A percentile compares a stretch with the other conserved stretches of the same genome.
Evolutionary conservation across 2,797 vertebrate genomes (phyloP).

Genomic region (Lacerta bilineata): DNA sequence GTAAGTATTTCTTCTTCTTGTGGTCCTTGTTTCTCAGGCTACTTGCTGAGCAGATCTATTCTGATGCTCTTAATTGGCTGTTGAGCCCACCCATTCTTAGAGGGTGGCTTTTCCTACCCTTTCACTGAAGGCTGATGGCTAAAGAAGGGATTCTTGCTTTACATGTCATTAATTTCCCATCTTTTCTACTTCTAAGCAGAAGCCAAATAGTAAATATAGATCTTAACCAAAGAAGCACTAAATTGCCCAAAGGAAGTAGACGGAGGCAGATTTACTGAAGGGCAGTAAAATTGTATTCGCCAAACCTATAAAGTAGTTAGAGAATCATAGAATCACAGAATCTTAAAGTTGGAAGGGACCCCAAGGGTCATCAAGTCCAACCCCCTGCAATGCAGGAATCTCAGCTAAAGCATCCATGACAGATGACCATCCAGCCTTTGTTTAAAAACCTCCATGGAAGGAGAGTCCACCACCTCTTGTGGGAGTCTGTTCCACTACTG

Average conservation of each 20-base stretch:
- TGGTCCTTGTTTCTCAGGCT: background rate
- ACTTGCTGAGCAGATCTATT: background rate
- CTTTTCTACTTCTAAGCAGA: background rate
- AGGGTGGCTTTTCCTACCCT: background rate
- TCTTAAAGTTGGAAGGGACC: too few species aligned
- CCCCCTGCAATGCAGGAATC: too few species aligned
- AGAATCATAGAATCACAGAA: too few species aligned
- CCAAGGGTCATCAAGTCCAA: too few species aligned
- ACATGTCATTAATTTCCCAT: background rate
- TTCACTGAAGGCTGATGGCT: background rate
- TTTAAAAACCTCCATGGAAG: too few species aligned
- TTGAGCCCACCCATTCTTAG: background rate
- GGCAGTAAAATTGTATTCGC: background rate
- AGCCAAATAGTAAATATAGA: background rate
- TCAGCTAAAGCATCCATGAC: too few species aligned
- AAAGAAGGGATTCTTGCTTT: background rate
- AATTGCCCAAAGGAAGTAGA: background rate
- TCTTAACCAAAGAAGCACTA: background rate
- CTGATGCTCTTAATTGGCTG: background rate
- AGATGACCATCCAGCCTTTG: too few species aligned
- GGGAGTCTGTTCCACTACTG: too few species aligned
- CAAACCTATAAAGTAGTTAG: background rate
- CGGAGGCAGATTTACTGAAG: background rate
- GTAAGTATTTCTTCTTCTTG: background rate
- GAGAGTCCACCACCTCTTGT: too few species aligned